Conservation (phyloP, 2,797 vertebrate species). For the Crocodylus rhombifer region DNA sequence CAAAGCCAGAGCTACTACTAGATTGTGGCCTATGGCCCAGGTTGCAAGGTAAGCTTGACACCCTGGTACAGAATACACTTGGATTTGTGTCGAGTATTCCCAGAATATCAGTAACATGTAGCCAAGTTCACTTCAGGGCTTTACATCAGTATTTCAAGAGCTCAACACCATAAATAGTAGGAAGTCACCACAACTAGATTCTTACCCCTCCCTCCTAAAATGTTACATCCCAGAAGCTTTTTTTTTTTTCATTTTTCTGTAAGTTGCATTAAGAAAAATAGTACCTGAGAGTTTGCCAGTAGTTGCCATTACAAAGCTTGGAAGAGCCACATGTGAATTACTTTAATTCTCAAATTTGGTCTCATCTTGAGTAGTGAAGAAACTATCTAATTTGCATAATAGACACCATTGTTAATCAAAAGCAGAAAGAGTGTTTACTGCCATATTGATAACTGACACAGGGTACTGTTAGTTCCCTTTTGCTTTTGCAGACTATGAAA, state of each 20-base stretch:
- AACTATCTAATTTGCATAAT: neutral
- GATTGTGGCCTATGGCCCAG: no score
- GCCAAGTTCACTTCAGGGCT: neutral
- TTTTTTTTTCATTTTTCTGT: neutral
- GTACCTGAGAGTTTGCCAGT: neutral
- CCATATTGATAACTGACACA: neutral
- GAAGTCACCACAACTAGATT: neutral
- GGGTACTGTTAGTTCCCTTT: neutral
- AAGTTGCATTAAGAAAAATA: neutral
- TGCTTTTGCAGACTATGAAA: neutral
- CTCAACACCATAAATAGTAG: neutral
- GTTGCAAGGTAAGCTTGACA: no score
- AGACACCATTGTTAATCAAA: neutral
- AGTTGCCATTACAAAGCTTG: neutral
- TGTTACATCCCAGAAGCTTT: neutral
- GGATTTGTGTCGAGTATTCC: no score
- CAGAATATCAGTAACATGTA: neutral
- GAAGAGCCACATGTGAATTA: fast-evolving
- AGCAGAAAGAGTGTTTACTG: neutral
- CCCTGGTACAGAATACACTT: neutral
- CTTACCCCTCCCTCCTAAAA: neutral
- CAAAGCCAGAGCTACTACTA: no score
- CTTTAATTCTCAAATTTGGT: neutral
- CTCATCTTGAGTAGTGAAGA: neutral
- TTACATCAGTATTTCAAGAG: no score